Evolutionary conservation across 35 echinoderm and acorn worm species (phyloP).

Genomic region (Heliocidaris tuberculata): DNA sequence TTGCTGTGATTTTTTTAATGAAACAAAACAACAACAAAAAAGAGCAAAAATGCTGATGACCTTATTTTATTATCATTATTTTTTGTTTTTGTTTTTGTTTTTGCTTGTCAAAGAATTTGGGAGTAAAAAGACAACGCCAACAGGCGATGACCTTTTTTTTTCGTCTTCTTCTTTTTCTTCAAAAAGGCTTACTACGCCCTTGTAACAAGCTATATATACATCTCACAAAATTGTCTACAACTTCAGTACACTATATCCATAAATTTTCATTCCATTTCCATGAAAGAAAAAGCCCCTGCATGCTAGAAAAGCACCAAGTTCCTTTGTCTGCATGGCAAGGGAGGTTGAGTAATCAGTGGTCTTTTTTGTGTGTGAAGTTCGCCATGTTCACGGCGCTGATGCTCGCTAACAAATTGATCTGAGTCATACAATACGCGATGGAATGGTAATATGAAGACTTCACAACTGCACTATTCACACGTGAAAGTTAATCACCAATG

Average conservation of each 20-base stretch:
- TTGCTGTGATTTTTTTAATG: too few species aligned
- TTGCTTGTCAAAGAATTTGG: too few species aligned
- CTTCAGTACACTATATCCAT: neutral
- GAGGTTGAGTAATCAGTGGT: neutral
- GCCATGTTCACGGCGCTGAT: neutral
- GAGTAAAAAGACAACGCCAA: too few species aligned
- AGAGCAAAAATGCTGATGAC: too few species aligned
- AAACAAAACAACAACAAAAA: too few species aligned
- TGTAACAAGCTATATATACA: neutral
- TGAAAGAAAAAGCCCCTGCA: neutral
- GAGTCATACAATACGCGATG: conserved; percentile 7
- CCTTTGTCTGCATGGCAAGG: neutral
- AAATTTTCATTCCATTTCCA: neutral
- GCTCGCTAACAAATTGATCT: conserved; percentile 10
- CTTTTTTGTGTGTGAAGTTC: neutral
- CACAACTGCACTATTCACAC: neutral
- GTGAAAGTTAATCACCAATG: neutral
- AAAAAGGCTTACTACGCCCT: too few species aligned
- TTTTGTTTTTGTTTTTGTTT: too few species aligned
- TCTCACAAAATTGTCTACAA: neutral
- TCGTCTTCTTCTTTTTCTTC: too few species aligned
- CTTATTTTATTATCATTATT: too few species aligned
- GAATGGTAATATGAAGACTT: neutral
- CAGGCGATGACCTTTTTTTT: too few species aligned
- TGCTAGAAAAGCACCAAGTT: neutral